Conservation (phyloP, 2,888 invertebrate genomes). For the Drosophila putrida region DNA sequence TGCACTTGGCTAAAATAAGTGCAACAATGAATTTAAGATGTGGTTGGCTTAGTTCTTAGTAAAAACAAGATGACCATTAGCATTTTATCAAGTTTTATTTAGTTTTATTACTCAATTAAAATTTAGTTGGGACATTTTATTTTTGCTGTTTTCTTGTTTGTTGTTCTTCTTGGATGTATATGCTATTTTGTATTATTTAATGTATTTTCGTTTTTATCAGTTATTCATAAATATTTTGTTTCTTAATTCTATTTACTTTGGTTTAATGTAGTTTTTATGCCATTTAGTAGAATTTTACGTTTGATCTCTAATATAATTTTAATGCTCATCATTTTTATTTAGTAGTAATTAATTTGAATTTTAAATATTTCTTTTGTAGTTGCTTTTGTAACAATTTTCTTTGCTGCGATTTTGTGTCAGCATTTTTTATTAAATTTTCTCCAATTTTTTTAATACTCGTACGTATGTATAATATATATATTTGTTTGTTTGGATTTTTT, state of each 20-base stretch:
- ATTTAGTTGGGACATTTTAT: conserved; percentile 77
- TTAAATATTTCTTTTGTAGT: conserved; percentile 65
- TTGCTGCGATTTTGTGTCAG: conserved; percentile 32
- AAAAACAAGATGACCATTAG: conserved; percentile 18
- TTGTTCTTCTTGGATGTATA: conserved; percentile 44
- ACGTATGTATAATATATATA: conserved; percentile 37
- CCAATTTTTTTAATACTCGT: conserved; percentile 59
- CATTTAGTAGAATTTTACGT: conserved; percentile 68
- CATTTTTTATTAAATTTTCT: conserved; percentile 43
- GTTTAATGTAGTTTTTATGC: conserved; percentile 61
- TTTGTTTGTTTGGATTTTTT: conserved; percentile 43
- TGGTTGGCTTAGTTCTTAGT: conserved; percentile 2
- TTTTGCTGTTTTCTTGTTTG: conserved; percentile 34
- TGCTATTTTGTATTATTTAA: conserved; percentile 35
- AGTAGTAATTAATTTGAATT: conserved; percentile 73
- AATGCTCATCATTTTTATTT: conserved; percentile 58
- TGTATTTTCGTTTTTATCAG: conserved; percentile 25
- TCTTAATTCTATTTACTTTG: conserved; percentile 54
- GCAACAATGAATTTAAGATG: neutral
- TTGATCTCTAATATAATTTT: conserved; percentile 73
- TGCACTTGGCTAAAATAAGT: conserved; percentile 18
- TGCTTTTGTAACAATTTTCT: conserved; percentile 59
- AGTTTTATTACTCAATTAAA: conserved; percentile 78
- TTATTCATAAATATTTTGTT: conserved; percentile 51
- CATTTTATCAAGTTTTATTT: conserved; percentile 68